These are phyloP conservation scores for Ctenomys sociabilis DNA, from an alignment of 2,113 vertebrate genomes.

Conservation along the genomic window DNA sequence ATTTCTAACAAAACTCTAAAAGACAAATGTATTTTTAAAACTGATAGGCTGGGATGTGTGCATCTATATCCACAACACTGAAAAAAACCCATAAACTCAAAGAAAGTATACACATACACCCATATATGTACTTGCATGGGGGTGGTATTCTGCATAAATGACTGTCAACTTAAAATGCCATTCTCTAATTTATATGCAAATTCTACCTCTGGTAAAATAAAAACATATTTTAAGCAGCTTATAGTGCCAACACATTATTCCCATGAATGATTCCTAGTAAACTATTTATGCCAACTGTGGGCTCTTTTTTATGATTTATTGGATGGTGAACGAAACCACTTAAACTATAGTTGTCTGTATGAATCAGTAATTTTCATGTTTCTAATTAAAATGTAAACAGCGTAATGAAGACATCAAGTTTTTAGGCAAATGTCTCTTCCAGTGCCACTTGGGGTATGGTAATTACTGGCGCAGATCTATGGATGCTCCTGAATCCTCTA, in stretches of 20 bases:
- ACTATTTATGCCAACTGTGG: slow-evolving; percentile 83
- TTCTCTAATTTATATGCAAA: slow-evolving; percentile 83
- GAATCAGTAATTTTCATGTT: slow-evolving; percentile 93
- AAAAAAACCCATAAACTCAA: slow-evolving; percentile 44
- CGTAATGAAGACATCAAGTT: slow-evolving; percentile 99
- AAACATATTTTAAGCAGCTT: slow-evolving; percentile 83
- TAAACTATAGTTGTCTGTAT: slow-evolving; percentile 90
- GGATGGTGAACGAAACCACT: slow-evolving; percentile 87
- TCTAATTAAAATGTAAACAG: slow-evolving; percentile 99
- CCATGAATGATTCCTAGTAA: slow-evolving; percentile 85
- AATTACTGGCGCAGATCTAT: slow-evolving; percentile 98
- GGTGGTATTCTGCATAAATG: slow-evolving; percentile 69
- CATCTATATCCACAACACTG: neutral
- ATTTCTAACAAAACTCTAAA: slow-evolving; percentile 54
- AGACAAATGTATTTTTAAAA: slow-evolving; percentile 56
- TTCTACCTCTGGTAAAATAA: slow-evolving; percentile 84
- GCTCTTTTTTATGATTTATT: slow-evolving; percentile 85
- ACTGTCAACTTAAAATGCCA: slow-evolving; percentile 83
- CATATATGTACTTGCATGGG: slow-evolving; percentile 73
- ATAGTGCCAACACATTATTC: slow-evolving; percentile 84
- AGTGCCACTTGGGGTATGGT: slow-evolving; percentile 97
- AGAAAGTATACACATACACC: neutral
- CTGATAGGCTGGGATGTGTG: neutral
- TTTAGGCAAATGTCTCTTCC: slow-evolving; percentile 96
- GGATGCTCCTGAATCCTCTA: slow-evolving; percentile 94